Evolutionary conservation across 2,797 vertebrate genomes (phyloP), one percentile per base, ranked within the genome.

Genomic region (Phrynocephalus vlangalii): DNA sequence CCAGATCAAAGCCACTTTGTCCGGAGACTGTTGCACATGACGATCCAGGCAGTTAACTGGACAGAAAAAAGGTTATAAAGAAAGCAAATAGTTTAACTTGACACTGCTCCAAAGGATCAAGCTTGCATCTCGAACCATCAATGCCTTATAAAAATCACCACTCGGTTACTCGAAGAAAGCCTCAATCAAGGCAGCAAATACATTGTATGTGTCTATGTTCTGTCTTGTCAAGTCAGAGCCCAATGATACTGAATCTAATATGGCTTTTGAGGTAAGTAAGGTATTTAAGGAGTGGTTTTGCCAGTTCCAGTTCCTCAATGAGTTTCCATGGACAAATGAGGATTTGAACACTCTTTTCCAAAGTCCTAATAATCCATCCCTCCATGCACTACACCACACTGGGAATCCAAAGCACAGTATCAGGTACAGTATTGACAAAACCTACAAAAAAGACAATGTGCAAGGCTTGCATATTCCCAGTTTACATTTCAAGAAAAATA

Each of bases 41-140:
- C 97, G 98, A 94, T 99, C 99, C 97, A 99, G 96, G 94, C 99
- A 99, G 94, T 99, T 99, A n/a, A 98, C 99, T 99, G 95, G 33
- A 88, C 91, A 91, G 84, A 94, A 96, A 92, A 96, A 90, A 33
- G 33, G 86, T 26, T 79, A 91, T 84, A 86, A 83, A 84, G 44
- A 90, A 89, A 90, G 8, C 0, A 2, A 88, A 85, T 91, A 24
- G 72, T 38, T 5, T 13, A 28, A n/a, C 48, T 67, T 56, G 75
- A 82, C 33, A 72, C 38, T 3, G 76, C 67, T 3, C 2, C 15
- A 50, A n/a, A 15, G 13, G 28, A 10, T 44, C 3, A 33, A 16
- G 30, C 3, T 11, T n/a, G 28, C 15, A 48, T 10, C 7, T 30
- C 82, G 33, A 50, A 7, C 52, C 48, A 30, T 81, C 63, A 80